A percentile compares a stretch with the other conserved stretches of the same genome.
Evolutionary conservation across 1,140 invertebrate genomes (phyloP).

Genomic region (Neodiprion lecontei): DNA sequence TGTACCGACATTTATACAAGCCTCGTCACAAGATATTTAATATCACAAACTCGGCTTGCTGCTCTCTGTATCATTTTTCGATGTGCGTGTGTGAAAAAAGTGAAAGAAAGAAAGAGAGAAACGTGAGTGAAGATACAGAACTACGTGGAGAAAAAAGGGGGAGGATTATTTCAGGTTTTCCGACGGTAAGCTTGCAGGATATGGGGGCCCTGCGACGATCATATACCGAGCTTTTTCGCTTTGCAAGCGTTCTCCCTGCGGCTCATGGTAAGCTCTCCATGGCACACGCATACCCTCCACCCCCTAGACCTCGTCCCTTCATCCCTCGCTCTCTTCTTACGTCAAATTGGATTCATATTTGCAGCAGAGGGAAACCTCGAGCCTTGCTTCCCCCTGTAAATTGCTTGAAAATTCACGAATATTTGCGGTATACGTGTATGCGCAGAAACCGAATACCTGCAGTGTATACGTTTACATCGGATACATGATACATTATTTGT

Average conservation of each 20-base stretch:
- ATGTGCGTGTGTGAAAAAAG: no score
- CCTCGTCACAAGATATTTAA: neutral
- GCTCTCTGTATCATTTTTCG: no score
- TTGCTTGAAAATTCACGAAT: slow-evolving; percentile 38
- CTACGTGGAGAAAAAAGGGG: neutral
- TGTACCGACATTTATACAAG: no score
- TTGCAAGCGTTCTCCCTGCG: slow-evolving; percentile 38
- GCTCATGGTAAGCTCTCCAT: slow-evolving; percentile 9
- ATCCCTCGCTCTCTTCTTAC: slow-evolving; percentile 38
- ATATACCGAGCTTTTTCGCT: slow-evolving; percentile 30
- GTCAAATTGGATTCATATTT: slow-evolving; percentile 49
- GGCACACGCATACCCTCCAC: slow-evolving; percentile 19
- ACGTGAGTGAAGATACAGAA: no score
- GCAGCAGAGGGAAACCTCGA: slow-evolving; percentile 31
- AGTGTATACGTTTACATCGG: no score
- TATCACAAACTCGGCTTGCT: neutral
- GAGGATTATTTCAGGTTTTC: slow-evolving; percentile 47
- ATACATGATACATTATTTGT: no score
- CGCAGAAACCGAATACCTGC: neutral
- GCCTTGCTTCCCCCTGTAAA: slow-evolving; percentile 33
- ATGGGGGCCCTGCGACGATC: slow-evolving; percentile 14
- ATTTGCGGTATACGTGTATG: neutral
- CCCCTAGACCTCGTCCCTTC: slow-evolving; percentile 34
- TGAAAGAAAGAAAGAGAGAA: no score
- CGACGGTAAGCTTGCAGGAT: slow-evolving; percentile 18